Evolutionary conservation across 2,888 invertebrate species (phyloP), one percentile per base, ranked within the genome.

Genomic region (Andrena fulva): DNA sequence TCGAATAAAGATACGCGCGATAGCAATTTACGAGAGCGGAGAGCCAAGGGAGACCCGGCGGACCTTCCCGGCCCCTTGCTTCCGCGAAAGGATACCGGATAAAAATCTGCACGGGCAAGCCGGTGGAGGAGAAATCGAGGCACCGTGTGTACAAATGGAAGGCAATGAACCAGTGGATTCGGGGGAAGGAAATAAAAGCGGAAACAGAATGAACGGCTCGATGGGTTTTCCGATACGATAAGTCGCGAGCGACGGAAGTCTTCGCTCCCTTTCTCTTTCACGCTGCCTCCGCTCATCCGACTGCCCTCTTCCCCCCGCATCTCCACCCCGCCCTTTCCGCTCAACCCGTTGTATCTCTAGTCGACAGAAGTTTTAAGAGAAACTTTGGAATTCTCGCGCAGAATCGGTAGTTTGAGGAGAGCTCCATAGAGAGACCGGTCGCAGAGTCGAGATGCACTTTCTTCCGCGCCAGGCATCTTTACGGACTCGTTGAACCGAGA

Each of bases 201-300:
- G 90, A 92, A 92, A 90, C 88, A 87, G 90, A 92, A 90, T 90
- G 91, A 91, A 91, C 90, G 90, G 90, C 90, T 90, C 88, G 89
- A 90, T 91, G 87, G 89, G 88, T 91, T 92, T 91, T 87, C 90
- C 92, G 91, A 92, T 92, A 92, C 90, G 91, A 91, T 91, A 90
- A 90, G 89, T 90, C 88, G 88, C 85, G 80, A 84, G 88, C 85
- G 81, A 84, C 85, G 86, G 86, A 84, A 87, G 83, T 85, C 90
- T 88, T 80, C 82, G 82, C 77, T 86, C 79, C 81, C 62, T 77
- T 74, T 67, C 75, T 54, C 62, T 80, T 69, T 70, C 60, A 56
- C 64, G 20, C 77, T 75, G 29, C 68, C 62, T 52, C 60, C 12
- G 35, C 56, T 67, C 74, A 64, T 73, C 59, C 56, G 16, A 27